phyloP scores from a whole-genome alignment of 2,888 invertebrate species.

The Branchellion lobata region DNA sequence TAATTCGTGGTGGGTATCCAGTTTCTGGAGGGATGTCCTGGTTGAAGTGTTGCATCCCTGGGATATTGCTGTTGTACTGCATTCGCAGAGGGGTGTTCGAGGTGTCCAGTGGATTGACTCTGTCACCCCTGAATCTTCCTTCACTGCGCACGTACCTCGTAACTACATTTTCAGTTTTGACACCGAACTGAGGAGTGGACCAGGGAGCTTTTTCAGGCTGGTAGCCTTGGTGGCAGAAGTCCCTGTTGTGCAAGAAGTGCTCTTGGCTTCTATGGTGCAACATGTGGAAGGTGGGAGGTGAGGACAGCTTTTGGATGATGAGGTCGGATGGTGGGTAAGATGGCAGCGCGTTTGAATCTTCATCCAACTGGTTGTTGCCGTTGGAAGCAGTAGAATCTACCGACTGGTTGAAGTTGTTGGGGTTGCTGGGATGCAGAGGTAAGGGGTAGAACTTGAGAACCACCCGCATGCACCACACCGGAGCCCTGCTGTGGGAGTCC shows the following conservation, averaged over 20 bases:
- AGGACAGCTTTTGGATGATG: background rate
- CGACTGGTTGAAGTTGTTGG: background rate
- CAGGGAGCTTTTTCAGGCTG: too few relatives aligned
- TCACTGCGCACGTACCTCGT: background rate
- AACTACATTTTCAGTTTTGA: background rate
- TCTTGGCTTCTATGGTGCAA: background rate
- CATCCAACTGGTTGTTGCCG: background rate
- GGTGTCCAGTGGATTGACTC: too few relatives aligned
- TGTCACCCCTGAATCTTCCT: too few relatives aligned
- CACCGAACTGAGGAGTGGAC: background rate
- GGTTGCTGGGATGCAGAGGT: background rate
- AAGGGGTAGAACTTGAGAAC: slow-evolving; percentile 48
- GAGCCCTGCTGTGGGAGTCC: slow-evolving; percentile 46
- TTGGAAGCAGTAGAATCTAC: too few relatives aligned
- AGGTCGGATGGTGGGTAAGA: slow-evolving; percentile 9
- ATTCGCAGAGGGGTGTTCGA: too few relatives aligned
- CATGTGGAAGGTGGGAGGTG: slow-evolving; percentile 9
- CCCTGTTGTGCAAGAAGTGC: background rate
- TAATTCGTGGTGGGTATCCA: background rate
- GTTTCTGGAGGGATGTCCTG: background rate
- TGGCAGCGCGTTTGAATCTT: background rate
- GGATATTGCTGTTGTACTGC: background rate
- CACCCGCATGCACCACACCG: slow-evolving; percentile 48
- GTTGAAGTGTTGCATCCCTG: background rate
- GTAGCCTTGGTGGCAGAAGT: background rate